Base-by-base conservation (phyloP, 2,888 invertebrate genomes). In the Psylliodes chrysocephalus region DNA sequence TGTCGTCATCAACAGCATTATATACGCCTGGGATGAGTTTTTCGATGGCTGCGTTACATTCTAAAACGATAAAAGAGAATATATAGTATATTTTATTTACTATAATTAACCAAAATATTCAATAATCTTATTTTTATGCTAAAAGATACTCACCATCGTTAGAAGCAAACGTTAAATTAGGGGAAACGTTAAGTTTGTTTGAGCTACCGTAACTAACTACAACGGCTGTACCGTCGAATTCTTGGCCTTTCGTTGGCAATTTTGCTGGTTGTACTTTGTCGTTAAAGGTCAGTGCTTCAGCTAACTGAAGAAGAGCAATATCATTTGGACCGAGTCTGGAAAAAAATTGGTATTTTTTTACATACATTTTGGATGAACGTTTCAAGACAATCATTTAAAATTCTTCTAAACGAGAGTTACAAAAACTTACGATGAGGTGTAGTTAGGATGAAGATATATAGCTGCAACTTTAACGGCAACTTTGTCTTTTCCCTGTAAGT, bases 301-400 rank as follows among this genome's bases (percentile, higher is more conserved):
- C 67, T 40, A 87, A 73, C 52, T 79, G 79, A 14, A 87, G 71
- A 2, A 87, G 71, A 35, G 85, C 86, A 38, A 87, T 83, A 73
- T 87, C 87, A 70, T 85, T 84, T 17, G 82, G 82, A 15, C 74
- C 63, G 0, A 65, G 33, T 44, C 12, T 54, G 49, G 12, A 49
- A 49, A 3, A 2, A 49, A 30, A 17, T 10, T n/a, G n/a, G n/a
- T n/a, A n/a, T n/a, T n/a, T n/a, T n/a, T n/a, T n/a, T n/a, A n/a
- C n/a, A n/a, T n/a, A n/a, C n/a, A n/a, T n/a, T n/a, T n/a, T n/a
- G n/a, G n/a, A n/a, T n/a, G n/a, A 40, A 40, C 17, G 10, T n/a
- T 40, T 6, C 14, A 40, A 12, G n/a, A n/a, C n/a, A n/a, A n/a
- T n/a, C n/a, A n/a, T n/a, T n/a, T n/a, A n/a, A n/a, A n/a, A n/a